Conservation (phyloP, 2,888 invertebrate genomes). For the Molanna angustata region DNA sequence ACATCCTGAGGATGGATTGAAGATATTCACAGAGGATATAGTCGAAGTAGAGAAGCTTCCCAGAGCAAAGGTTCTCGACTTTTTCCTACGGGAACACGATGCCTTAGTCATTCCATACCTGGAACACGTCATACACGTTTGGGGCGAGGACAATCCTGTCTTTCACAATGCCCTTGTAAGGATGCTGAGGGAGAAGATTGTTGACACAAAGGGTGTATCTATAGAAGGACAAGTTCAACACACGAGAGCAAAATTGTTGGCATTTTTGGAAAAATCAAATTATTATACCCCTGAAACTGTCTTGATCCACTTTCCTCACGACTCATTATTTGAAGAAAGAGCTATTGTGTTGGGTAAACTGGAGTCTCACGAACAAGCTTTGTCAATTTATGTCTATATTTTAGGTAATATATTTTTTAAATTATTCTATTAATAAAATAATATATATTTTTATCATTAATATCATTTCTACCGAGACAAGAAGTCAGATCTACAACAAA, state of each 20-base stretch:
- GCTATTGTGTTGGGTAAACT: constrained; percentile 91
- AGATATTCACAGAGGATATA: constrained; percentile 83
- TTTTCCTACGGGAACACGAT: constrained; percentile 78
- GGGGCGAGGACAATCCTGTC: constrained; percentile 80
- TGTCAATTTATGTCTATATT: constrained; percentile 88
- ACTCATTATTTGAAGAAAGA: constrained; percentile 85
- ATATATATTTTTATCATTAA: too few species aligned
- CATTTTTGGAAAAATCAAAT: constrained; percentile 77
- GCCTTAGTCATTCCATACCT: constrained; percentile 85
- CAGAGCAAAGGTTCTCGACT: constrained; percentile 84
- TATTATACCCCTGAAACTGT: constrained; percentile 85
- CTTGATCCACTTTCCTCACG: constrained; percentile 80
- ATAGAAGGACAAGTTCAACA: constrained; percentile 37
- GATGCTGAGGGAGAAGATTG: constrained; percentile 79
- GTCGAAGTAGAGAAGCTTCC: constrained; percentile 88
- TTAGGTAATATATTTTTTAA: too few species aligned
- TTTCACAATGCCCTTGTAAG: constrained; percentile 91
- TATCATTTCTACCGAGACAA: too few species aligned
- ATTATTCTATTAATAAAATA: too few species aligned
- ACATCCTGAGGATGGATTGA: constrained; percentile 85
- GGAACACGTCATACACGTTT: constrained; percentile 88
- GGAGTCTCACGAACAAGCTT: constrained; percentile 87
- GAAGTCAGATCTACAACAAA: too few species aligned
- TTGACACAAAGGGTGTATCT: constrained; percentile 35
- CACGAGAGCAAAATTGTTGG: constrained; percentile 60